A percentile compares a stretch with the other conserved stretches of the same genome.
phyloP scores from a whole-genome alignment of 1,140 invertebrate genomes.

The Drosophila nasuta region DNA sequence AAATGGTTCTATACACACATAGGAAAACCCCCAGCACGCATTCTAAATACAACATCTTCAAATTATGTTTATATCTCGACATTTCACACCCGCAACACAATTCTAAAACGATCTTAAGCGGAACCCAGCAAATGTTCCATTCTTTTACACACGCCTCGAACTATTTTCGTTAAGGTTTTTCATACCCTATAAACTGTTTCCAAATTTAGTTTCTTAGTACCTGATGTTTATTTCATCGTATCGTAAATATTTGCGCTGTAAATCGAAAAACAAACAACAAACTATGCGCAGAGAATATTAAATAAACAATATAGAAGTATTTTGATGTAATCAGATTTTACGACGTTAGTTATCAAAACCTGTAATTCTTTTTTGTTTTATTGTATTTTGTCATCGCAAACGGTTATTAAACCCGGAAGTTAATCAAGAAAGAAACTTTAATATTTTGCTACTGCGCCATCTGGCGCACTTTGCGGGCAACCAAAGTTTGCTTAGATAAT shows the following conservation, averaged over 20 bases:
- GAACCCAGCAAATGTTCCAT: slow-evolving; percentile 1
- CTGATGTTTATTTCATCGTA: not conserved
- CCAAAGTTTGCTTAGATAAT: not conserved
- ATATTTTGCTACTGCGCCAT: not conserved
- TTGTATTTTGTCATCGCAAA: not conserved
- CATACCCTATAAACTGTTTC: not conserved
- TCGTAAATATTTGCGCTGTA: too few species aligned
- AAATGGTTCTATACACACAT: not conserved
- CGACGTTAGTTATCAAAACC: not conserved
- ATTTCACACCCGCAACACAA: slow-evolving; percentile 57
- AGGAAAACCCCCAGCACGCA: slow-evolving; percentile 16
- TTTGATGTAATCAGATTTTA: not conserved
- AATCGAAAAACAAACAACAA: too few species aligned
- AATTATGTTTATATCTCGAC: slow-evolving; percentile 3
- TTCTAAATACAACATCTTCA: slow-evolving; percentile 1
- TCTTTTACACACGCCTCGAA: slow-evolving; percentile 9
- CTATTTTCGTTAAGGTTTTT: slow-evolving; percentile 26
- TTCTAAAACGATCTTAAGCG: slow-evolving; percentile 21
- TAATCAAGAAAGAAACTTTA: too few species aligned
- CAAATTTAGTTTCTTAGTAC: not conserved
- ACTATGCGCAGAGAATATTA: not conserved
- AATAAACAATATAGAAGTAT: not conserved
- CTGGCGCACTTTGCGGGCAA: not conserved
- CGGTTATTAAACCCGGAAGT: slow-evolving; percentile 7
- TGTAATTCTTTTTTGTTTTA: not conserved